Base-by-base conservation (phyloP, 2,888 invertebrate genomes). In the Ophioninae sp. region DNA sequence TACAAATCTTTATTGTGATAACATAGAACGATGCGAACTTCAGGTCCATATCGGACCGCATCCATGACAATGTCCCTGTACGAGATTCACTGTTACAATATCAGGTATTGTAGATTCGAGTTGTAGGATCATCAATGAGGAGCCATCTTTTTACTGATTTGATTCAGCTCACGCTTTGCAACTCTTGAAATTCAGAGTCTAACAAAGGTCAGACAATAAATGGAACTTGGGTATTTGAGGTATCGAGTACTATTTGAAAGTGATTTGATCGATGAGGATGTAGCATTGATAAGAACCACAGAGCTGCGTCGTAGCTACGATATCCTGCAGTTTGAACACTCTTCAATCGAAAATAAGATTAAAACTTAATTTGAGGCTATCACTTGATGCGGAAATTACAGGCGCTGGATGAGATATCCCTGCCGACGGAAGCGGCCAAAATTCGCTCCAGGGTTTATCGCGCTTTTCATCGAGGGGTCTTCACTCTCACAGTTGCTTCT, bases 331-430 rank as follows among this genome's bases (percentile, higher is more conserved):
- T 51, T n/a, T 61, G 30, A 69, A 71, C 71, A 56, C 71, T 64
- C 78, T 71, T 78, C 71, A 86, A 85, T 79, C 73, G 83, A 82
- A 86, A 87, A 88, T 88, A 81, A 83, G 88, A 86, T 88, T 88
- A 87, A 81, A 87, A 86, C 87, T 87, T 88, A 86, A 87, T 88
- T 86, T 85, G 86, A 85, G 86, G 87, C 87, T 81, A 83, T 84
- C 85, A 85, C 85, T 85, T 82, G 84, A 85, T 84, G 78, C 86
- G 87, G 88, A 88, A 87, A 88, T 88, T 87, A 86, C 85, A 85
- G 79, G 80, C 84, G 82, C 78, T 78, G 76, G 81, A 76, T 71
- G 84, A 82, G 73, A 81, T 79, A 76, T 81, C 72, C 64, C 68
- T 71, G 81, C 69, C 69, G 61, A 75, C 58, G 78, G 44, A 61